Base-by-base conservation (phyloP, 2,888 invertebrate species). In the Campoplex nolae region DNA sequence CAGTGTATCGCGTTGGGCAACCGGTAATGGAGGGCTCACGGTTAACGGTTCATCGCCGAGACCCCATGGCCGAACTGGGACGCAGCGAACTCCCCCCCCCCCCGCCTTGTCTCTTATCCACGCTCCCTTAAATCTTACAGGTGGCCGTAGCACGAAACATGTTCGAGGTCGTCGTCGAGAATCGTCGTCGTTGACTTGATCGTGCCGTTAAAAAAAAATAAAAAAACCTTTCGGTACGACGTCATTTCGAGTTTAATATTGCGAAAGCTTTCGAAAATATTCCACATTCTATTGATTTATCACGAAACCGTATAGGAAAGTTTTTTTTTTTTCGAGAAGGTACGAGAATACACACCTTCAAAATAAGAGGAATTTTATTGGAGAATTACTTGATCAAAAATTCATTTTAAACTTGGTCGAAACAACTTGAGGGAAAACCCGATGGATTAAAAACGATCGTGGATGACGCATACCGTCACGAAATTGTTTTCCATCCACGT, bases 81-180 rank as follows among this genome's bases (percentile, higher is more conserved):
- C 87, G 87, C 87, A 75, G 32, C 56, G 35, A 16, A 54, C 38
- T 4, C 65, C 23, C 51, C 35, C 28, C 42, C 67, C 51, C 67
- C 48, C 68, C 75, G 71, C 65, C 51, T 74, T 67, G 68, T 86
- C 73, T 74, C 68, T 45, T 67, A 45, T 38, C 38, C 84, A 45
- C 68, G 32, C 65, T 88, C 88, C 88, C 86, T 87, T 85, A 84
- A 86, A 86, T 87, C 87, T 86, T 82, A 89, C 88, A 88, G 88
- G 86, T 87, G 86, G 86, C 77, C 84, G 74, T 67, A 77, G 32
- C 84, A 70, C 84, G 68, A 58, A 74, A 74, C 68, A 75, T 65
- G 78, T 86, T 86, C 77, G 86, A 84, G 81, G 83, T 83, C 85
- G 81, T 54, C 83, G 77, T 77, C 80, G 83, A 86, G 80, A 82